Percentiles rank a stretch among this genome's conserved stretches.
Conservation (phyloP, 2,888 invertebrate genomes). For the Apodemia hepburni region DNA sequence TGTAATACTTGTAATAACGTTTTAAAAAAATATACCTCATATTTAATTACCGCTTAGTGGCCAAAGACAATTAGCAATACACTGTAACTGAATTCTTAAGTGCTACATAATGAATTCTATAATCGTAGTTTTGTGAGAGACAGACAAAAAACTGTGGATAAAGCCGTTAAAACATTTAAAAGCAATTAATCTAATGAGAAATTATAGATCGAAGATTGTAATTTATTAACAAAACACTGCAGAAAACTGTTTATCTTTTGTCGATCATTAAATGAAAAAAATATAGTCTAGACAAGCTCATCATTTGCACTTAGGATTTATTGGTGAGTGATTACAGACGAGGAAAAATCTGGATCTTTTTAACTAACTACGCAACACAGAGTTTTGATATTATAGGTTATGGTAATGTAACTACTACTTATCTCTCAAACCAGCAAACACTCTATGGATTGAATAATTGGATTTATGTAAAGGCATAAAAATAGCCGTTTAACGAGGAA, state of each 20-base stretch:
- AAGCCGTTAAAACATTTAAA: neutral
- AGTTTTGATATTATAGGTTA: neutral
- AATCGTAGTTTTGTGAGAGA: too few species aligned
- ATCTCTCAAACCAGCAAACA: too few species aligned
- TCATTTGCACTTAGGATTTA: neutral
- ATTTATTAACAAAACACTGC: neutral
- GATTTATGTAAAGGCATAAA: too few species aligned
- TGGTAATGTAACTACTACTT: neutral
- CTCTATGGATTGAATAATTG: too few species aligned
- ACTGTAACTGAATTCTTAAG: too few species aligned
- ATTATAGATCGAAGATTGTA: neutral
- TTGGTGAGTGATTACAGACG: neutral
- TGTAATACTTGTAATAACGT: neutral
- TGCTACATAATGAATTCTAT: too few species aligned
- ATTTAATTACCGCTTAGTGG: neutral
- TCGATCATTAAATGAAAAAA: neutral
- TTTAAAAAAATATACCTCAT: too few species aligned
- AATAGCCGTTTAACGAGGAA: too few species aligned
- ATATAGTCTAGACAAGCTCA: neutral
- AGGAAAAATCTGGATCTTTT: neutral
- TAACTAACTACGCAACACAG: neutral
- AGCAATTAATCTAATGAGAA: neutral
- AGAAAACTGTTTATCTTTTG: neutral
- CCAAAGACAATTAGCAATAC: neutral
- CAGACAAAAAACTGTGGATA: too few species aligned